A percentile compares a stretch with the other conserved stretches of the same genome.
These are phyloP conservation scores for Ephestia elutella DNA, from an alignment of 1,140 invertebrate genomes.

Conservation along the genomic window DNA sequence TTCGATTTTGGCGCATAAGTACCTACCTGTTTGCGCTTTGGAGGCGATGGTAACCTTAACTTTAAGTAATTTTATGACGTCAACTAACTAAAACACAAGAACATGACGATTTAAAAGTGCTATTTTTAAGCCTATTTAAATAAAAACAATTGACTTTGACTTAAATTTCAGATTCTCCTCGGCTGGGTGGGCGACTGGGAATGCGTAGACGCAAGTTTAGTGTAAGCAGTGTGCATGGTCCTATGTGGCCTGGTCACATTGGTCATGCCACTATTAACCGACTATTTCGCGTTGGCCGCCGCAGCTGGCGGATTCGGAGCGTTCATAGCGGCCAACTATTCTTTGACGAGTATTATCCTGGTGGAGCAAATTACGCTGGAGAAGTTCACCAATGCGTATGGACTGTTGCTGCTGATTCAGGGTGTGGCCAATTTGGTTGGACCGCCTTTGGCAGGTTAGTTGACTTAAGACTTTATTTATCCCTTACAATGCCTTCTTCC, in stretches of 20 bases:
- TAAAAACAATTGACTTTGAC: too few species aligned
- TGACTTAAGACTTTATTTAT: too few species aligned
- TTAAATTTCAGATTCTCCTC: slow-evolving; percentile 80
- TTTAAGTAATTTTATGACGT: too few species aligned
- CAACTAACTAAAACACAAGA: background rate
- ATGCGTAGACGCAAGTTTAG: slow-evolving; percentile 82
- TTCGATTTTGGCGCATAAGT: too few species aligned
- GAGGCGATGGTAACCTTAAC: too few species aligned
- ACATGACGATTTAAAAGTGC: too few species aligned
- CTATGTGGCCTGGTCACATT: slow-evolving; percentile 83
- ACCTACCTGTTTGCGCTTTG: too few species aligned
- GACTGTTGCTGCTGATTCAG: slow-evolving; percentile 89
- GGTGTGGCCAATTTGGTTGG: slow-evolving; percentile 91
- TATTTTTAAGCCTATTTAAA: too few species aligned
- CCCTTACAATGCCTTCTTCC: too few species aligned
- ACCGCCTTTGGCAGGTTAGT: slow-evolving; percentile 86
- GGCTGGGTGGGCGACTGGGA: slow-evolving; percentile 90
- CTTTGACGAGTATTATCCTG: slow-evolving; percentile 88
- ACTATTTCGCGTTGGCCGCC: slow-evolving; percentile 78
- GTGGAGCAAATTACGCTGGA: slow-evolving; percentile 90
- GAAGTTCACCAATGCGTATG: slow-evolving; percentile 92
- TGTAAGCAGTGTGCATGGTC: slow-evolving; percentile 87
- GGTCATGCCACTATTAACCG: slow-evolving; percentile 79
- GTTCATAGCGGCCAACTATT: slow-evolving; percentile 91
- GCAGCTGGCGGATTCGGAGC: slow-evolving; percentile 85